Conservation (phyloP, 2,113 vertebrate genomes). For the Lota lota region DNA sequence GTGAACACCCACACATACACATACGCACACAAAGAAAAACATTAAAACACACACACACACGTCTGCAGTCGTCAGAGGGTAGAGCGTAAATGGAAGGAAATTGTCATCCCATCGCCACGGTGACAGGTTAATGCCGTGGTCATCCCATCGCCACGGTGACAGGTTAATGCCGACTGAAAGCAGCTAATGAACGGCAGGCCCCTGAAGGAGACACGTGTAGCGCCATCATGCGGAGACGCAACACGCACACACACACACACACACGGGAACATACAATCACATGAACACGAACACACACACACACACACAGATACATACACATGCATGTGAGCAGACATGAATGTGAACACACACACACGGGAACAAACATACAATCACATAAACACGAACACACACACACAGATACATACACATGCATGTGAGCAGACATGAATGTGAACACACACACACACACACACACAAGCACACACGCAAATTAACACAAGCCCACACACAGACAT, state of each 20-base stretch:
- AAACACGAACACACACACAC: background rate
- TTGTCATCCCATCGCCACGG: too few species aligned
- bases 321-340: constrained; percentile 20
- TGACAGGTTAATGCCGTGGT: too few species aligned
- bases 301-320: constrained; percentile 17
- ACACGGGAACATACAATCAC: too few species aligned
- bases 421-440: too few species aligned
- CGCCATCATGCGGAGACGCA: too few species aligned
- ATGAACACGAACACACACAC: background rate
- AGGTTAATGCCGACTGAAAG: background rate
- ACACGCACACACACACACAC: too few species aligned
- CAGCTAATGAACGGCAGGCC: background rate
- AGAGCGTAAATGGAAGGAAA: too few species aligned
- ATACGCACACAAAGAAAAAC: constrained; percentile 8
- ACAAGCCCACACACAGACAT: too few species aligned
- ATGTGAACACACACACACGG: background rate
- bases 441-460: background rate
- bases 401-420: too few species aligned
- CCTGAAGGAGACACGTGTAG: background rate
- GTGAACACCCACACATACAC: too few species aligned
- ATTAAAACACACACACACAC: too few species aligned
- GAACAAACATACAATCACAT: background rate
- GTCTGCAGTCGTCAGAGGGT: too few species aligned
- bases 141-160: background rate
- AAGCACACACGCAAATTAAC: background rate